phyloP scores from a whole-genome alignment of 2,113 vertebrate species.

The Jaculus jaculus region DNA sequence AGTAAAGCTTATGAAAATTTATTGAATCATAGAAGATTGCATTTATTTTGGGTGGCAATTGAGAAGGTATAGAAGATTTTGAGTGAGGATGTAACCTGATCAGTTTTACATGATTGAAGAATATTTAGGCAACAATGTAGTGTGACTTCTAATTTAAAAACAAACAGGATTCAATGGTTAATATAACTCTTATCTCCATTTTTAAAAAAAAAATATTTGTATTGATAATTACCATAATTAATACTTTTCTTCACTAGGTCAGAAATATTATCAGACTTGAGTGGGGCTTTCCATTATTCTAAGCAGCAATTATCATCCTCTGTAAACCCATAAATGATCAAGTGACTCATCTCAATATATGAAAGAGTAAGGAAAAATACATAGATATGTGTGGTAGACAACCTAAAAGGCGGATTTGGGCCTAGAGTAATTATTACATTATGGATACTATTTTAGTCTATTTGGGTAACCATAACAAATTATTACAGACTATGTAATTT shows the following conservation, averaged over 20 bases:
- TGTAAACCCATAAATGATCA: background rate
- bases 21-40: background rate
- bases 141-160: slow-evolving; percentile 17
- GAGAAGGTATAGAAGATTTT: background rate
- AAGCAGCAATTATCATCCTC: background rate
- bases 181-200: slow-evolving; percentile 6
- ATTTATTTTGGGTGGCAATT: slow-evolving; percentile 16
- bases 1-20: slow-evolving; percentile 3
- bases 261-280: background rate
- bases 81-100: background rate
- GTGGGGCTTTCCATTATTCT: background rate
- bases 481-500: background rate
- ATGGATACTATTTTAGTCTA: background rate
- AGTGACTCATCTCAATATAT: background rate
- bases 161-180: background rate
- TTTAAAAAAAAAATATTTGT: slow-evolving; percentile 45
- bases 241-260: background rate
- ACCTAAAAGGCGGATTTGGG: background rate
- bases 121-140: background rate
- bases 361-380: background rate
- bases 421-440: slow-evolving; percentile 20
- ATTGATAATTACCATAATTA: slow-evolving; percentile 18
- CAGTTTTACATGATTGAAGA: slow-evolving; percentile 37
- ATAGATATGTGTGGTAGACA: background rate
- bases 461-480: background rate